Base-by-base conservation (phyloP, 2,797 vertebrate species). In the Pterois miles region DNA sequence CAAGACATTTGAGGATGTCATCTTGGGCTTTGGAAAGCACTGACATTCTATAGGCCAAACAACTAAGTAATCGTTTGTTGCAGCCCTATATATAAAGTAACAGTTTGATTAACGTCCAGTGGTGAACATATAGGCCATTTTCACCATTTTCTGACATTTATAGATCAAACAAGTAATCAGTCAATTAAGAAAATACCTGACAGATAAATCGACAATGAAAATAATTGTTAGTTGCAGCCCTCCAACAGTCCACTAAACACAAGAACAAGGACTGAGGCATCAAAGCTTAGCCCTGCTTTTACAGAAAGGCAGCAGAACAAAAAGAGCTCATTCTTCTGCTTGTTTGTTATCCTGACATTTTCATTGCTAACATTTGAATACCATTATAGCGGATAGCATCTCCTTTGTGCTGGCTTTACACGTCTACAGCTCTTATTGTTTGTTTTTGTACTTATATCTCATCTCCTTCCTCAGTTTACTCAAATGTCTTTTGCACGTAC, bases 351-450 rank as follows among this genome's bases (percentile, higher is more conserved):
- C 64, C 20, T 62, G 48, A 22, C 4, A 29, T 34, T 56, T 71
- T 59, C 2, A 48, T 40, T 11, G 8, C 57, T 54, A 83, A 22
- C 70, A 74, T 67, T 80, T 78, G 66, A 74, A 69, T 5, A 29
- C 33, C n/a, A 54, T 80, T 76, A 38, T 4, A 63, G 25, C 25
- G 18, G 29, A 58, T 22, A 69, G 11, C 1, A 7, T 60, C 27
- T 46, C 14, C 43, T 66, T 25, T 67, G 33, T 74, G 18, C 36
- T 72, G 11, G 22, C 40, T 33, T 72, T 20, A 50, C 14, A 22
- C 63, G 8, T 38, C 25, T 6, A 20, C 7, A 46, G 20, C 14
- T 27, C 3, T 43, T 48, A n/a, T 71, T 63, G 57, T 60, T 70
- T 22, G n/a, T 65, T 34, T 29, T 20, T 22, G 43, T 36, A 10